Conservation (phyloP, 2,113 vertebrate genomes). For the Greenwoodochromis staneri region DNA sequence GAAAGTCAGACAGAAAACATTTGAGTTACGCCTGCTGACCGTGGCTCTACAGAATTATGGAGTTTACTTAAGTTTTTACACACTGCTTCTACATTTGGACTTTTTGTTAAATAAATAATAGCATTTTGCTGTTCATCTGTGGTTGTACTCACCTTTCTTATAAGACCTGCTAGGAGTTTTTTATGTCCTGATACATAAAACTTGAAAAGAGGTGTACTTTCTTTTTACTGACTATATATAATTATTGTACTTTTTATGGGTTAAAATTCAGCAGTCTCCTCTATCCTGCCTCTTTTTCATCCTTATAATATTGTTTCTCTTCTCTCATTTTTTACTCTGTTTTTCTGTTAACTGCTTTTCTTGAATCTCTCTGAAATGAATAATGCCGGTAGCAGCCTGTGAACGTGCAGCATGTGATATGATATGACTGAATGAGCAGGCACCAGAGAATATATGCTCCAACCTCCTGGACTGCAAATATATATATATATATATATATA, state of each 20-base stretch:
- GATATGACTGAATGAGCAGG: not conserved
- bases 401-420: not conserved
- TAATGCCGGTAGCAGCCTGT: not conserved
- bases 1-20: not conserved
- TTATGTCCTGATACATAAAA: not conserved
- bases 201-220: not conserved
- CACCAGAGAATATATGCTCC: not conserved
- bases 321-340: not conserved
- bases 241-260: not conserved
- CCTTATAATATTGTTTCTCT: not conserved
- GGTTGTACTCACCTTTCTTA: not conserved
- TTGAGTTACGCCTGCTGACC: not conserved
- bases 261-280: not conserved
- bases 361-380: not conserved
- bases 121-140: not conserved
- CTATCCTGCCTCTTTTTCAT: not conserved
- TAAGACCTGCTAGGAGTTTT: not conserved
- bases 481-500: not conserved
- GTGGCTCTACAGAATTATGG: not conserved
- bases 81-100: not conserved
- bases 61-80: not conserved
- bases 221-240: not conserved
- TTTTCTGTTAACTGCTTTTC: not conserved
- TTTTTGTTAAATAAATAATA: not conserved
- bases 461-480: not conserved